Percentiles rank a stretch among this genome's conserved stretches.
These are phyloP conservation scores for Halichoeres trimaculatus DNA, from an alignment of 2,113 vertebrate genomes.

Conservation along the genomic window DNA sequence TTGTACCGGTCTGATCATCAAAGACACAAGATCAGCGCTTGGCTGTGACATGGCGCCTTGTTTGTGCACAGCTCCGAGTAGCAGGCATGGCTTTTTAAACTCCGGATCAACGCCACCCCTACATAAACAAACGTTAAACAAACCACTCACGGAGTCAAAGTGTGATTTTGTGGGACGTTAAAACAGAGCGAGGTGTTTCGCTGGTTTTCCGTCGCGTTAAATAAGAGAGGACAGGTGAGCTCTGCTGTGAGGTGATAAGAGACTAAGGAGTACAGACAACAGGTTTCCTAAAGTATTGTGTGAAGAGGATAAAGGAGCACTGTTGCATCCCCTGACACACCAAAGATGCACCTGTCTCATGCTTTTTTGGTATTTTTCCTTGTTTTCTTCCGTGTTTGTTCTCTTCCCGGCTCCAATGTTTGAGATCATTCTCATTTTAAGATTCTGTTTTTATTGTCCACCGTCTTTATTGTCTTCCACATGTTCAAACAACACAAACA, in stretches of 20 bases:
- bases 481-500: conserved; percentile 9
- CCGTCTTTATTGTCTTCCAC: conserved; percentile 14
- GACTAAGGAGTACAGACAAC: conserved; percentile 51
- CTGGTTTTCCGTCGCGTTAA: conserved; percentile 63
- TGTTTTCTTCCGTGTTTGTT: conserved; percentile 48
- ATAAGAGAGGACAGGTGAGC: conserved; percentile 81
- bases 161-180: conserved; percentile 49
- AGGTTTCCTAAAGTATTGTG: conserved; percentile 52
- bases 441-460: conserved; percentile 15
- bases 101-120: conserved; percentile 42
- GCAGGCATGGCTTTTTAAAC: conserved; percentile 60
- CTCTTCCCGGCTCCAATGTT: conserved; percentile 22
- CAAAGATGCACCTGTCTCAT: conserved; percentile 42
- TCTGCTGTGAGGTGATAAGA: conserved; percentile 75
- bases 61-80: conserved; percentile 59
- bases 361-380: conserved; percentile 55
- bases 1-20: conserved; percentile 74
- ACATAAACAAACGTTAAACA: conserved; percentile 50
- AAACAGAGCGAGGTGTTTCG: conserved; percentile 45
- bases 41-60: conserved; percentile 61
- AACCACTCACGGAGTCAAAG: conserved; percentile 44
- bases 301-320: conserved; percentile 55
- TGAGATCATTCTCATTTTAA: conserved; percentile 28
- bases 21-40: conserved; percentile 73
- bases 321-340: conserved; percentile 43